Conservation (phyloP, 2,113 vertebrate genomes). For the Taxidea taxus region DNA sequence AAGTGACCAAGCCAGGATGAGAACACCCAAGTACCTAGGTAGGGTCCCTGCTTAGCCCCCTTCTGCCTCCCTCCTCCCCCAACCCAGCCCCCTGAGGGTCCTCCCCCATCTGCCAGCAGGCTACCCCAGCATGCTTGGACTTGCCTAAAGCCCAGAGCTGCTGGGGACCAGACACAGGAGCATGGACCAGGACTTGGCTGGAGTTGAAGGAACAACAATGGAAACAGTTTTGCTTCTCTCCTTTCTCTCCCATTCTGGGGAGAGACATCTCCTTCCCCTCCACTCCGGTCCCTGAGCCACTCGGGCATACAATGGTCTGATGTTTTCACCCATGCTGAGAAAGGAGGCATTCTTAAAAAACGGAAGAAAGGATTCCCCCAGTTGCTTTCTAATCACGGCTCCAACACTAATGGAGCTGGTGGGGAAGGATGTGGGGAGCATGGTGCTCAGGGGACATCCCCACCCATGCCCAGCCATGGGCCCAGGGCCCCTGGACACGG, state of each 20-base stretch:
- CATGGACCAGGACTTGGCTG: neutral
- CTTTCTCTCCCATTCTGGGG: neutral
- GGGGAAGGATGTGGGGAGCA: constrained; percentile 49
- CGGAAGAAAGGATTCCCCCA: constrained; percentile 58
- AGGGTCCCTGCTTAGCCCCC: neutral
- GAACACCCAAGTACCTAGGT: neutral
- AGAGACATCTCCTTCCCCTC: neutral
- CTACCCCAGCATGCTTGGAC: neutral
- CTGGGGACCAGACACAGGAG: neutral
- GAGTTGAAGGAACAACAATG: neutral
- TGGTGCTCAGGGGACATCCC: neutral
- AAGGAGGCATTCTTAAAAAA: constrained; percentile 20
- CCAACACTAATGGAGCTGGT: constrained; percentile 59
- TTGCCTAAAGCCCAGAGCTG: neutral
- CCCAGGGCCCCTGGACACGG: constrained; percentile 2
- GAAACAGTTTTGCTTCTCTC: neutral
- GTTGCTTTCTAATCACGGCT: constrained; percentile 77
- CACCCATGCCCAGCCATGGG: constrained; percentile 36
- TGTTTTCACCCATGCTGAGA: neutral
- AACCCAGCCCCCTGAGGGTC: neutral
- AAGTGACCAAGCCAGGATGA: neutral
- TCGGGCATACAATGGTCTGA: too few species aligned
- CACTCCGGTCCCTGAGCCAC: neutral
- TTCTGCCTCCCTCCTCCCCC: neutral
- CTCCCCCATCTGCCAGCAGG: neutral